Conservation (phyloP, 1,140 invertebrate species). For the Nomia melanderi region DNA sequence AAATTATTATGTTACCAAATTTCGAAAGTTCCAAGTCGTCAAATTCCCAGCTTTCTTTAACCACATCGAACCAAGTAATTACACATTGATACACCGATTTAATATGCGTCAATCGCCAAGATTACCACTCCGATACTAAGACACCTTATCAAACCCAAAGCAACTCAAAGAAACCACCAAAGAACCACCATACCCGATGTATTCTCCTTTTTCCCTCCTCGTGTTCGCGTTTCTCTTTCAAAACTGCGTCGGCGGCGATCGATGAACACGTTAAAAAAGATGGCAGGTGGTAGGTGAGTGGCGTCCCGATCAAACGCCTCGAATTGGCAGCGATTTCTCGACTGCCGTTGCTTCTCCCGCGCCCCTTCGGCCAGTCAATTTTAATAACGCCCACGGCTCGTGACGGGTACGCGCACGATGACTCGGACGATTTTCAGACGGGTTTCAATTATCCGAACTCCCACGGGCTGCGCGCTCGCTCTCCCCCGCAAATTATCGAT, state of each 20-base stretch:
- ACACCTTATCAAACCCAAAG: too few relatives aligned
- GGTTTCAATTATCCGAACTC: conserved; percentile 71
- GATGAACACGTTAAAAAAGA: conserved; percentile 52
- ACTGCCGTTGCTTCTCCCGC: conserved; percentile 20
- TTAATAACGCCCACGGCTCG: conserved; percentile 60
- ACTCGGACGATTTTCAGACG: conserved; percentile 68
- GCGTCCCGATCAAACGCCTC: conserved; percentile 65
- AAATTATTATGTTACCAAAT: too few relatives aligned
- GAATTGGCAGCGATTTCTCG: conserved; percentile 72
- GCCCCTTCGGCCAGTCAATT: conserved; percentile 66
- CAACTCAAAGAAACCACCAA: too few relatives aligned
- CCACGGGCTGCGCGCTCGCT: conserved; percentile 30
- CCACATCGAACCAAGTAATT: too few relatives aligned
- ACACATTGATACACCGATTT: too few relatives aligned
- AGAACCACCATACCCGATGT: too few relatives aligned
- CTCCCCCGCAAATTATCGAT: conserved; percentile 63
- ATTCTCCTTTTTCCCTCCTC: too few relatives aligned
- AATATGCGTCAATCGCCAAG: too few relatives aligned
- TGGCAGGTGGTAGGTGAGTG: conserved; percentile 71
- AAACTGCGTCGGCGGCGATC: conserved; percentile 32
- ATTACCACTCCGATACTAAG: too few relatives aligned
- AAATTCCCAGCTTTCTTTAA: too few relatives aligned
- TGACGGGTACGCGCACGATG: conserved; percentile 50
- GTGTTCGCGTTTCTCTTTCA: neutral
- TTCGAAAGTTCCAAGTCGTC: too few relatives aligned